Base-by-base conservation (phyloP, 2,113 vertebrate genomes). In the Panurus biarmicus region DNA sequence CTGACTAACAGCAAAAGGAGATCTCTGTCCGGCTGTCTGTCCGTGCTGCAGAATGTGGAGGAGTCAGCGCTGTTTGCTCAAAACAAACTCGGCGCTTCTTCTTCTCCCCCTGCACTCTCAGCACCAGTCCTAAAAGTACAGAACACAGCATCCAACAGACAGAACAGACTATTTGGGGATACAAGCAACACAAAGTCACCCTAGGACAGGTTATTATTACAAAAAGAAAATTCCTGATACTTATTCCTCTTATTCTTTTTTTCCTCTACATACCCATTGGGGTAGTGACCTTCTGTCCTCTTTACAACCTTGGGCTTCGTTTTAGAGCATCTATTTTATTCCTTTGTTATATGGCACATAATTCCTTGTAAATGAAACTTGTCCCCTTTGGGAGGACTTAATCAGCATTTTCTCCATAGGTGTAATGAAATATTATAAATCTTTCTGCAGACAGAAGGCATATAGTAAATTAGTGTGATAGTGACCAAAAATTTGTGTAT, bases 351-450 rank as follows among this genome's bases (percentile, higher is more conserved):
- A 25, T 64, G 42, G 64, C 48, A 51, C 1, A 2, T 64, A 74
- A 78, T 72, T 81, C 53, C 42, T 82, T 72, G 58, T 58, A 82
- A 73, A 56, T 76, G 16, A 77, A 87, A 85, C 22, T 81, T 69
- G 38, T 78, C 57, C 44, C 26, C 6, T 90, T 85, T 54, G 26
- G 40, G 54, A 82, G 29, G n/a, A 83, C 40, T 74, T 93, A 90
- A 88, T 87, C 88, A 80, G 22, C 16, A 56, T 87, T 95, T 96
- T 91, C 35, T 72, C 26, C 8, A 45, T 57, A 20, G 19, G 25
- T 93, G 10, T 85, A 91, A 89, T 79, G 69, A 88, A 93, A 75
- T 67, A 85, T 54, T 91, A 86, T 90, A 94, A 94, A 90, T 91
- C 75, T 84, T 88, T 90, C 40, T 58, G 23, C 85, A 90, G 58